Conservation (phyloP, 2,888 invertebrate species). For the Dastarcus helophoroides region DNA sequence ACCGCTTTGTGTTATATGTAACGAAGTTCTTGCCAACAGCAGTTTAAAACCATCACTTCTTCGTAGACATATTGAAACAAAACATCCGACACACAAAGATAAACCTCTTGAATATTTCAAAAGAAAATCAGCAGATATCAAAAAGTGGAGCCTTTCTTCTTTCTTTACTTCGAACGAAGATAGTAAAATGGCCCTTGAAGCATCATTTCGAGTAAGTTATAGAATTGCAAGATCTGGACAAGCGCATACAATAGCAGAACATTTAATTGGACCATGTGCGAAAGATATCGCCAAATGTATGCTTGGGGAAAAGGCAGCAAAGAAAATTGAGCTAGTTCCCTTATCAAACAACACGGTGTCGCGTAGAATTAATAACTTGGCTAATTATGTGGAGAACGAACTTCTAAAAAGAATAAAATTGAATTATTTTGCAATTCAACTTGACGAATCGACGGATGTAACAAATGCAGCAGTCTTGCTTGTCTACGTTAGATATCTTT, state of each 20-base stretch:
- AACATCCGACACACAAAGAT: no score
- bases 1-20: no score
- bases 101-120: no score
- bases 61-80: no score
- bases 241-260: slow-evolving; percentile 25
- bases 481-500: slow-evolving; percentile 24
- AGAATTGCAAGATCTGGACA: slow-evolving; percentile 13
- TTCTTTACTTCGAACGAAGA: no score
- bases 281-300: slow-evolving; percentile 21
- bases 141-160: no score
- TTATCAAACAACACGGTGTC: slow-evolving; percentile 26
- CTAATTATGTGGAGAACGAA: slow-evolving; percentile 21
- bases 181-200: slow-evolving; percentile 23
- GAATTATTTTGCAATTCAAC: slow-evolving; percentile 19
- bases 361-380: slow-evolving; percentile 24
- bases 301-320: slow-evolving; percentile 24
- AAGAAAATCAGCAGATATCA: no score
- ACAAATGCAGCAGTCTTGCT: slow-evolving; percentile 22
- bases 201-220: slow-evolving; percentile 22
- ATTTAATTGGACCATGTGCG: slow-evolving; percentile 17
- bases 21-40: no score
- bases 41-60: no score
- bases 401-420: slow-evolving; percentile 14
- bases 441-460: slow-evolving; percentile 22
- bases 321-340: slow-evolving; percentile 23